phyloP scores from a whole-genome alignment of 2,113 vertebrate species.

The Ammodytes dubius region DNA sequence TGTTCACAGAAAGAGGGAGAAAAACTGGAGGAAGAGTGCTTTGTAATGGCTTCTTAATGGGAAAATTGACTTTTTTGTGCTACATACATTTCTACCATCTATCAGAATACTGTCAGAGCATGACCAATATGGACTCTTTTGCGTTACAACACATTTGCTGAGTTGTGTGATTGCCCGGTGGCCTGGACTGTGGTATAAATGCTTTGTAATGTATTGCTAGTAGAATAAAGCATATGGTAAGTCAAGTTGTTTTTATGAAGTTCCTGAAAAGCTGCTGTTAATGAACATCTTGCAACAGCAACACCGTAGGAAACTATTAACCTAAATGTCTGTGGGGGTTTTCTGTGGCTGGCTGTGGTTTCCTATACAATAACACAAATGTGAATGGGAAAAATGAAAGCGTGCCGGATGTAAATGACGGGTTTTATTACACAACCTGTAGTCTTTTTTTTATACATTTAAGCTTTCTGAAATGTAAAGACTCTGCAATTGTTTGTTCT shows the following conservation, averaged over 20 bases:
- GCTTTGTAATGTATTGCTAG: background rate
- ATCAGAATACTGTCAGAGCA: background rate
- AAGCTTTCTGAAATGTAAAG: background rate
- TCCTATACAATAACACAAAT: background rate
- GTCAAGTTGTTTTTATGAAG: background rate
- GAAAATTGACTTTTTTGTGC: conserved; percentile 6
- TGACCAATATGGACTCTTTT: background rate
- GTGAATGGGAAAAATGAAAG: background rate
- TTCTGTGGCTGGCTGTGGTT: conserved; percentile 1
- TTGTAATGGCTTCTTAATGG: conserved; percentile 47
- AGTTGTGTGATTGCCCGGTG: background rate
- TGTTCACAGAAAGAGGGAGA: background rate
- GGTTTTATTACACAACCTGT: background rate
- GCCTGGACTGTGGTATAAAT: conserved; percentile 1
- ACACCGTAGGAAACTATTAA: background rate
- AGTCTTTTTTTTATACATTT: background rate
- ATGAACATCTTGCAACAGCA: background rate
- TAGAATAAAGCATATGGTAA: background rate
- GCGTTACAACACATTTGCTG: background rate
- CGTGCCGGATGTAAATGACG: background rate
- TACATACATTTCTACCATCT: background rate
- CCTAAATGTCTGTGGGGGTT: background rate
- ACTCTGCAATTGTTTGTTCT: background rate
- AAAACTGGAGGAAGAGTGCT: conserved; percentile 15
- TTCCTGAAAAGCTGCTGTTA: background rate